Base-by-base conservation (phyloP, 2,888 invertebrate species). In the Cryptocheilus praepositus region DNA sequence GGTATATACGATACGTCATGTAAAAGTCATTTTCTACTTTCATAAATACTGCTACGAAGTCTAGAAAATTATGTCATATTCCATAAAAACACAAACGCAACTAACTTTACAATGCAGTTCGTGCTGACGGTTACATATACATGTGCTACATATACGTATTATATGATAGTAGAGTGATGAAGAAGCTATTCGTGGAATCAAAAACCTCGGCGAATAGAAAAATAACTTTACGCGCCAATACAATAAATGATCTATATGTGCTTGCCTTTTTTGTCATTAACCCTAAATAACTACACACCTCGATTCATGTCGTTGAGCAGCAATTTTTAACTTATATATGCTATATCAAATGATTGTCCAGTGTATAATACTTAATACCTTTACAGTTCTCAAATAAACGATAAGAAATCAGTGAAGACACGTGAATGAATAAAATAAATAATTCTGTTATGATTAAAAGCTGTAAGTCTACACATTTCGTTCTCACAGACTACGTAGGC, bases 291-390 rank as follows among this genome's bases (percentile, higher is more conserved):
- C 21, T 36, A 51, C 59, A 36, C 22, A 44, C 28, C 18, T 21
- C 44, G 51, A 53, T n/a, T 7, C 28, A 36, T 56, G 13, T 61
- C 46, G 43, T 59, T 66, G 57, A 70, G 54, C 67, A 57, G 57
- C 45, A 11, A n/a, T 60, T 25, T 18, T 43, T 36, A 58, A 55
- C 36, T 28, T 67, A 56, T 51, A 59, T 46, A 55, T 55, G 57
- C 63, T 65, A 63, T 36, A 22, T 52, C 19, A 74, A 74, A 74
- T 66, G 70, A 71, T 77, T 71, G 62, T 77, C 70, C 58, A 13
- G 19, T 66, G 61, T 21, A 57, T 55, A 49, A 67, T 49, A 49
- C 49, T 16, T 36, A 19, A 49, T 49, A 49, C 4, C 13, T 16
- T 49, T 36, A 28, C 36, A 3, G 36, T 18, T 55, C 36, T 28